Conservation (phyloP, 2,113 vertebrate species). For the Amblyopsis rosae region DNA sequence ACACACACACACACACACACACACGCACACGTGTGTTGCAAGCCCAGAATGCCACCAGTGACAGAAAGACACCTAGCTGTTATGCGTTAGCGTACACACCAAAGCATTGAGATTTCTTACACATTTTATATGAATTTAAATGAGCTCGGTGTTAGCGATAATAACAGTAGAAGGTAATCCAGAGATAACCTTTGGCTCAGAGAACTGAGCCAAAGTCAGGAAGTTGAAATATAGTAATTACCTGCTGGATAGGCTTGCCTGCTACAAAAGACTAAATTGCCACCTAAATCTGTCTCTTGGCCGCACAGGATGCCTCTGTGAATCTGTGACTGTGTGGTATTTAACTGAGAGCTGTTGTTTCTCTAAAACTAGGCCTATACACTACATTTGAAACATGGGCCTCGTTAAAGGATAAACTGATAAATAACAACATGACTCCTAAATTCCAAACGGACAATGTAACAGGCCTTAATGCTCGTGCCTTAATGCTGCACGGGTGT, state of each 20-base stretch:
- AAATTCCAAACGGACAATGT: too few relatives aligned
- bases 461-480: too few relatives aligned
- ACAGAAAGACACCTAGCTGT: neutral
- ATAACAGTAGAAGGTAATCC: constrained; percentile 49
- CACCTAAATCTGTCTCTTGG: constrained; percentile 44
- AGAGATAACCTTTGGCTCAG: neutral
- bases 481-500: too few relatives aligned
- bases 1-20: neutral
- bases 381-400: neutral
- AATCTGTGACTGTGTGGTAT: constrained; percentile 34
- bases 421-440: neutral
- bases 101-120: constrained; percentile 12
- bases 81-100: neutral
- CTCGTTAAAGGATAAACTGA: constrained; percentile 25
- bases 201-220: constrained; percentile 44
- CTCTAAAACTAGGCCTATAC: constrained; percentile 30
- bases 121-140: constrained; percentile 35
- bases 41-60: constrained; percentile 18
- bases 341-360: constrained; percentile 16
- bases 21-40: constrained; percentile 21
- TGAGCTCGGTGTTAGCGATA: constrained; percentile 28
- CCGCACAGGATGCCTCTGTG: constrained; percentile 36
- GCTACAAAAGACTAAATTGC: constrained; percentile 37
- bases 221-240: constrained; percentile 53
- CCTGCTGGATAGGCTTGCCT: constrained; percentile 41